Percentiles rank a stretch among this genome's conserved stretches.
phyloP scores from a whole-genome alignment of 64 coral and sea anemone genomes.

The Pocillopora verrucosa region DNA sequence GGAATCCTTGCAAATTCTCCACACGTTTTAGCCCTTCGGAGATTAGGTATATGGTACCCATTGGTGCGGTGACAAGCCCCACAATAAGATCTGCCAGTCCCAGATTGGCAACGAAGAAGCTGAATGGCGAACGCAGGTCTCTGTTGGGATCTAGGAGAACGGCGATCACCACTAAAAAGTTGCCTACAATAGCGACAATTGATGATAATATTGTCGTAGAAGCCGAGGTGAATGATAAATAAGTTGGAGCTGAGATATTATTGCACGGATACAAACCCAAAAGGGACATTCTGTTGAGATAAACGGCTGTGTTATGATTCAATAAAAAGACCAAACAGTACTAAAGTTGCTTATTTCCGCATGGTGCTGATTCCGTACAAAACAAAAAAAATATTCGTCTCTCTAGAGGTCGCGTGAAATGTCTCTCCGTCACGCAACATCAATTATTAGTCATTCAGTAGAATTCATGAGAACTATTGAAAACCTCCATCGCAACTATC shows the following conservation, averaged over 20 bases:
- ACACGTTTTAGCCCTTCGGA: slow-evolving; percentile 26
- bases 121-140: slow-evolving; percentile 75
- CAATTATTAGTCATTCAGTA: too few relatives aligned
- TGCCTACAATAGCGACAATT: slow-evolving; percentile 32
- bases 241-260: slow-evolving; percentile 33
- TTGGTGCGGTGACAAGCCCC: slow-evolving; percentile 64
- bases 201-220: slow-evolving; percentile 21
- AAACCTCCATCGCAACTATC: too few relatives aligned
- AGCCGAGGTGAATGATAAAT: slow-evolving; percentile 54
- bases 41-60: slow-evolving; percentile 39
- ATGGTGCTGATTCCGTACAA: neutral
- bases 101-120: slow-evolving; percentile 77
- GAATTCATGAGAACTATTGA: too few relatives aligned
- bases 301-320: neutral
- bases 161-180: slow-evolving; percentile 53
- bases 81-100: slow-evolving; percentile 78
- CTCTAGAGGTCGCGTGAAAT: too few relatives aligned
- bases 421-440: too few relatives aligned
- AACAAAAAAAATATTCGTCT: too few relatives aligned
- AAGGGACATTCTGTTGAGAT: neutral
- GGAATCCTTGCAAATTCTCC: neutral
- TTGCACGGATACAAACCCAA: neutral
- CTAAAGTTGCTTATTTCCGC: too few relatives aligned
- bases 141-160: slow-evolving; percentile 64
- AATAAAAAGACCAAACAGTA: too few relatives aligned